Evolutionary conservation across 2,888 invertebrate species (phyloP), one percentile per base, ranked within the genome.

Genomic region (Melolontha melolontha): DNA sequence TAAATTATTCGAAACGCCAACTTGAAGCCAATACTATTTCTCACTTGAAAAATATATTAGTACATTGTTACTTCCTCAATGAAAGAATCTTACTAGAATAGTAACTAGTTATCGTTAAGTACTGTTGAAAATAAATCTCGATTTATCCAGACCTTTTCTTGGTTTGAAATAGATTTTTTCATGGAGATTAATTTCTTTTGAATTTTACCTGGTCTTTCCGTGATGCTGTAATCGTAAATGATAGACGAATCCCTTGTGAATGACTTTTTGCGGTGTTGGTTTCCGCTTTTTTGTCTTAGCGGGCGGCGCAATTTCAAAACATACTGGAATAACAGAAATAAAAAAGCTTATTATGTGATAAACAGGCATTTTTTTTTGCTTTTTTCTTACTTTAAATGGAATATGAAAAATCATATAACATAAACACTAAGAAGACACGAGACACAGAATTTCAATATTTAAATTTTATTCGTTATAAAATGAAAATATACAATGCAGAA

Each of bases 181-280:
- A 22, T 22, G 22, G 22, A 2, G 22, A 22, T 22, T 42, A 14
- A 11, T 16, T 47, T 8, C 2, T 11, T 47, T 47, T 47, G 47
- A 47, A 47, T 1, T 29, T 59, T 68, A 68, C 68, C 68, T 68
- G 17, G 65, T 65, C 34, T 65, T 68, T 42, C 68, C 68, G 14
- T 68, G 65, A 39, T 68, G 68, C 17, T 65, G 68, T 12, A 68
- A 59, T 27, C 68, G 42, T 40, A 68, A 68, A 59, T 71, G 67
- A 62, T 71, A 71, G 10, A 67, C 67, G 55, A 69, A 71, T 41
- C 71, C 71, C 16, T 71, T 66, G 47, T 71, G 69, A n/a, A 71
- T 66, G n/a, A 71, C 64, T 54, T 71, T 71, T 39, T 69, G 71
- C 17, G 68, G 67, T 5, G 66, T 55, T 6, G 64, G 64, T 64